Evolutionary conservation across 2,113 vertebrate genomes (phyloP), one percentile per base, ranked within the genome.

Genomic region (Apodemus sylvaticus): DNA sequence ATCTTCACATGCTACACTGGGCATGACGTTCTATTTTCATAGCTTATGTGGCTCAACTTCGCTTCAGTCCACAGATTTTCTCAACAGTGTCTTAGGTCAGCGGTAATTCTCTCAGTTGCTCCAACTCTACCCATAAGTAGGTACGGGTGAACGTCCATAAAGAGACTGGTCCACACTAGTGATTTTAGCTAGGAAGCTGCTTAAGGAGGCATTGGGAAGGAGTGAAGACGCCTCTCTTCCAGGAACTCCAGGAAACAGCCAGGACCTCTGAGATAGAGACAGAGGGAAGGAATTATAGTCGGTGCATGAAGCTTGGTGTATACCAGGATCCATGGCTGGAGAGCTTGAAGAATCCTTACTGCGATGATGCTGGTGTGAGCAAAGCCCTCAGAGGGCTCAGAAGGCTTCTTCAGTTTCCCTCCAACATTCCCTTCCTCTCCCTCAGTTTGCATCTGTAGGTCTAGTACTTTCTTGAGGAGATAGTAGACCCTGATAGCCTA

Each of bases 131-230:
- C 45, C 3, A 26, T 17, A 13, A 73, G 34, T n/a, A n/a, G n/a
- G n/a, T n/a, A n/a, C n/a, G n/a, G n/a, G n/a, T n/a, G 20, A 88
- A 20, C 58, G 34, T 24, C 34, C n/a, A 62, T 45, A 53, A 78
- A 86, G 68, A 93, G 48, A 60, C 14, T 4, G 36, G 93, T 39
- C 42, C 39, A 89, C 5, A 51, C 19, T 36, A 31, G 55, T 90
- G n/a, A 64, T 51, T 95, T 86, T 76, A 94, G 64, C 26, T 76
- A 11, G 76, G 87, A 71, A 90, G 31, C 74, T 51, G 22, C 88
- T 39, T 39, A 86, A 74, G 22, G 58, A 77, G 14, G 36, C 60
- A 53, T 45, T 53, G 34, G 55, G 82, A 92, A 77, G 39, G 71
- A 81, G 55, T 39, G 29, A 45, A 42, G 24, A n/a, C 60, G 26